Evolutionary conservation across 2,888 invertebrate species (phyloP).

Genomic region (Tetropium fuscum): DNA sequence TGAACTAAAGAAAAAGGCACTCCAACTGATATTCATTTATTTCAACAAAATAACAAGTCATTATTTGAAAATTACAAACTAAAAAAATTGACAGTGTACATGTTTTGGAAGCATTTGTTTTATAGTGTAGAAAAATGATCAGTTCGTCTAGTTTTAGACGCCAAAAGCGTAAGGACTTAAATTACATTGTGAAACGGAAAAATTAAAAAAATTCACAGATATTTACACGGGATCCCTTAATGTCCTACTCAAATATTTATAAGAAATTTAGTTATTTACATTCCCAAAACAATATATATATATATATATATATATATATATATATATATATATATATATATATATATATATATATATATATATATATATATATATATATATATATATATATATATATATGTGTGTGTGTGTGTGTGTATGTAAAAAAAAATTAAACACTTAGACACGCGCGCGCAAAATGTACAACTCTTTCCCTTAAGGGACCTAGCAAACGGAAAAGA

Average conservation of each 20-base stretch:
- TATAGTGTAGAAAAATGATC: conserved; percentile 63
- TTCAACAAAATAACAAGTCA: conserved; percentile 66
- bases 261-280: conserved; percentile 56
- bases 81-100: conserved; percentile 65
- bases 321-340: no score
- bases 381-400: conserved; percentile 2
- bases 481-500: conserved; percentile 35
- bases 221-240: conserved; percentile 59
- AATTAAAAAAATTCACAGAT: conserved; percentile 62
- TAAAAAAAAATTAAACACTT: conserved; percentile 29
- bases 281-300: no score
- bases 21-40: conserved; percentile 66
- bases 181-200: conserved; percentile 59
- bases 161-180: conserved; percentile 59
- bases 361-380: conserved; percentile 43
- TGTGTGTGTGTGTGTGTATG: no score
- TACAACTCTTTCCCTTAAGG: conserved; percentile 46
- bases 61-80: conserved; percentile 64
- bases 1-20: no score
- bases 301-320: no score
- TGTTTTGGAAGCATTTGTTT: conserved; percentile 63
- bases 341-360: no score
- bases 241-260: conserved; percentile 53
- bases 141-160: conserved; percentile 60
- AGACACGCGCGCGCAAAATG: conserved; percentile 47